Conservation (phyloP, 2,113 vertebrate genomes). For the Diadophis punctatus region DNA sequence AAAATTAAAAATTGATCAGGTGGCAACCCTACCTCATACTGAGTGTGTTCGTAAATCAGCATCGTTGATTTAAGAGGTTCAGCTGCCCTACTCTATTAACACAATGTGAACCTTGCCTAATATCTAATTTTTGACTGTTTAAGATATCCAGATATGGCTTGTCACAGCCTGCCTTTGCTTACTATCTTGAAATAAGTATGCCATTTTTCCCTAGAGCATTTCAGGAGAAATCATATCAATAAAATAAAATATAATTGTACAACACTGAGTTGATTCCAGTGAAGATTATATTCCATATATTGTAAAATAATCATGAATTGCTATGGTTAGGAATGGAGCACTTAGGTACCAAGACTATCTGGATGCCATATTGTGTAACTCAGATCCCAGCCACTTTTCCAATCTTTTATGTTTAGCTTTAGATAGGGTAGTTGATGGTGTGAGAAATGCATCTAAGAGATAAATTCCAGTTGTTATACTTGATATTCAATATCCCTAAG, state of each 20-base stretch:
- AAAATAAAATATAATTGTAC: constrained; percentile 3
- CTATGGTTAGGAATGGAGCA: background rate
- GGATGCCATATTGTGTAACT: background rate
- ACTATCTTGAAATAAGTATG: background rate
- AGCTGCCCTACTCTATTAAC: background rate
- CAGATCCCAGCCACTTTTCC: background rate
- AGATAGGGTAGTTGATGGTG: background rate
- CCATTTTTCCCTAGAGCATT: background rate
- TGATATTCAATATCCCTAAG: background rate
- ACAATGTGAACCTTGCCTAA: constrained; percentile 2
- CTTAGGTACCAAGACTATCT: background rate
- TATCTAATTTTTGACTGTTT: background rate
- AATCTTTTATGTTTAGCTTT: background rate
- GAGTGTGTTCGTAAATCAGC: background rate
- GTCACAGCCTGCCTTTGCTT: background rate
- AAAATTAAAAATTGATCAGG: constrained; percentile 3
- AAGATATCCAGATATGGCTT: background rate
- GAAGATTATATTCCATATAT: constrained; percentile 2
- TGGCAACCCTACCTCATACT: constrained; percentile 11
- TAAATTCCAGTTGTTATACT: background rate
- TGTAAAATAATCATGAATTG: fast-evolving
- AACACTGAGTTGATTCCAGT: background rate
- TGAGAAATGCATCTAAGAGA: background rate
- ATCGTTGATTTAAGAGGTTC: background rate
- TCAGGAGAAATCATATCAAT: background rate